Base-by-base conservation (phyloP, 2,797 vertebrate species). In the Onychomys torridus region DNA sequence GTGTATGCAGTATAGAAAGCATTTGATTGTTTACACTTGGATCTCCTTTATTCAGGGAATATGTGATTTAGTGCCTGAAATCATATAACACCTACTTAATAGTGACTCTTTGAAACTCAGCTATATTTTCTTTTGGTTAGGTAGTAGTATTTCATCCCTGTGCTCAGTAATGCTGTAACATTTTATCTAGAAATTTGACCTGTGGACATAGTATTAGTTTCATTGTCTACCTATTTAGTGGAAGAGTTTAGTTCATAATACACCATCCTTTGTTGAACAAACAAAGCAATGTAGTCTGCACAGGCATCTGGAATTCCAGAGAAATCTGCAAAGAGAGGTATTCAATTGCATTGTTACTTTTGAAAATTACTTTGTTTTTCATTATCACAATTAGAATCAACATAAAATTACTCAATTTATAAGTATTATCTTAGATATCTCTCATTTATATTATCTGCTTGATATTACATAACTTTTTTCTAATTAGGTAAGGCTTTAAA, bases 21-120 rank as follows among this genome's bases (percentile, higher is more conserved):
- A 43, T 4, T 1, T n/a, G 4, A 40, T 10, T 69, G 8, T 1
- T 6, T 84, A 11, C 9, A 77, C 4, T 4, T 49, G 19, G 13
- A n/a, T 29, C 12, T 90, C 0, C 14, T 37, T 93, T 43, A 52
- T 81, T 75, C 17, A 8, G 1, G 7, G 7, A 46, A 29, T 2
- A 5, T 46, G 1, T 55, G n/a, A 2, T 17, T 11, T 32, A 16
- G 6, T 84, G 11, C 9, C 59, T 77, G 12, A 40, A n/a, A 67
- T 0, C 21, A 6, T 37, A 10, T 55, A 43, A 43, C 65, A 37
- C 1, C 27, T 10, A 55, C 3, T 3, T 29, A 1, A 17, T 19
- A 63, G 4, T 52, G 25, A 49, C 13, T 46, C 6, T 17, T 14
- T 40, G 21, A 75, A 86, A 49, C 12, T 55, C 46, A 34, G 1